phyloP scores from a whole-genome alignment of 1,140 invertebrate species.

The Rhyzopertha dominica region DNA sequence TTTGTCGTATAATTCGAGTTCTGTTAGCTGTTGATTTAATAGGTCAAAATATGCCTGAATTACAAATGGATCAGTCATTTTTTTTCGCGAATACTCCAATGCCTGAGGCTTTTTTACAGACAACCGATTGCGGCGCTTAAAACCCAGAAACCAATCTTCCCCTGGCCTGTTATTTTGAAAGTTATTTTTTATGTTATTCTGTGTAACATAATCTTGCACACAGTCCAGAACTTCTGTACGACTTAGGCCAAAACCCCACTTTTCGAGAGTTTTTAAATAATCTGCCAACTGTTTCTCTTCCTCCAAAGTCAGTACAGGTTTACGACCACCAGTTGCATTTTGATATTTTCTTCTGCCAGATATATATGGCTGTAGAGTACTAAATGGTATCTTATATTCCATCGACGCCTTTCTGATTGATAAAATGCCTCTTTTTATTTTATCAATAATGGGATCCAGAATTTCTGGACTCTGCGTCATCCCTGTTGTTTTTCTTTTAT shows the following conservation, averaged over 20 bases:
- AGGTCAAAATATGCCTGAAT: conserved; percentile 20
- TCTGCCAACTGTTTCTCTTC: too few species aligned
- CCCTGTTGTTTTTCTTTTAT: too few species aligned
- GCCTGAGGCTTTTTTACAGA: conserved; percentile 20
- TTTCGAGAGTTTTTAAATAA: conserved; percentile 25
- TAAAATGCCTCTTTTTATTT: too few species aligned
- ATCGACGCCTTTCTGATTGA: too few species aligned
- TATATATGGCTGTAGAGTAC: too few species aligned
- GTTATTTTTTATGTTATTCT: conserved; percentile 26
- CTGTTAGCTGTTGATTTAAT: conserved; percentile 20
- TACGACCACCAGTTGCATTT: too few species aligned
- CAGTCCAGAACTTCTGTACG: conserved; percentile 28
- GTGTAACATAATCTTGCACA: conserved; percentile 24
- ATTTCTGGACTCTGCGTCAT: too few species aligned
- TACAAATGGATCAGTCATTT: conserved; percentile 18
- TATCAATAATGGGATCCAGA: too few species aligned
- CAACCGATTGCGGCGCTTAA: conserved; percentile 11
- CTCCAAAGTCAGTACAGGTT: too few species aligned
- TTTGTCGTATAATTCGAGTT: conserved; percentile 10
- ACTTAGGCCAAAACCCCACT: conserved; percentile 34
- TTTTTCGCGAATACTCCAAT: conserved; percentile 19
- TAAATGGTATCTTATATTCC: too few species aligned
- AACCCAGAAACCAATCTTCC: conserved; percentile 16
- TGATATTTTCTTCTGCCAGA: too few species aligned
- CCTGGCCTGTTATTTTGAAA: conserved; percentile 32